Base-by-base conservation (phyloP, 2,113 vertebrate genomes). In the Tichodroma muraria region DNA sequence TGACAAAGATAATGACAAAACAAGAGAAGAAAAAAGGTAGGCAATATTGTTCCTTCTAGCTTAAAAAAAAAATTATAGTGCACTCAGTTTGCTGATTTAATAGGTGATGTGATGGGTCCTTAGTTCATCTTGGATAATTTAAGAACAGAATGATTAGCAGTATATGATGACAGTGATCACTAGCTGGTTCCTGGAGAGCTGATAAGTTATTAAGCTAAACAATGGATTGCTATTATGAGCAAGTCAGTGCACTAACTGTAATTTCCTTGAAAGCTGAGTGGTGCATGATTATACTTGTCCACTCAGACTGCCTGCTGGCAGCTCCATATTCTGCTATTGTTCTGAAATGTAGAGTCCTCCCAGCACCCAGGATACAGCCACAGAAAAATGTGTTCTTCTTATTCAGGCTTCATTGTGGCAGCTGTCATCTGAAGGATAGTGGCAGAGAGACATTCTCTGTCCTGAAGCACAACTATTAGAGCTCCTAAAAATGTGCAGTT, bases 181-280 rank as follows among this genome's bases (percentile, higher is more conserved):
- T 93, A 53, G 90, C 86, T 90, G 73, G 73, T 81, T 96, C 93
- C 92, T 95, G 89, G 84, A 94, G 78, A 96, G 94, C 78, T 94
- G 91, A 21, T 94, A 93, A 94, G 94, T 95, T 95, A 96, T 95
- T 95, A 96, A 90, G 90, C 87, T 82, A 96, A 96, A 96, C 95
- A 96, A 95, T 93, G 92, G 95, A 71, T 82, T 0, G 49, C 94
- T 93, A 96, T 93, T 93, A 96, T 85, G 90, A 97, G 73, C 90
- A 45, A 95, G 94, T 91, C 95, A 94, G 86, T 11, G 80, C 82
- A 65, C 87, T 75, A 92, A 91, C 91, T 91, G 91, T 85, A 93
- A 95, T 95, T 96, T 95, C 95, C 94, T 96, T 94, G 94, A 94
- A 94, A 96, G 92, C 91, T 87, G 91, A 96, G 95, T 68, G 1